Conservation (phyloP, 2,888 invertebrate genomes). For the Apomyelois bistriatella region DNA sequence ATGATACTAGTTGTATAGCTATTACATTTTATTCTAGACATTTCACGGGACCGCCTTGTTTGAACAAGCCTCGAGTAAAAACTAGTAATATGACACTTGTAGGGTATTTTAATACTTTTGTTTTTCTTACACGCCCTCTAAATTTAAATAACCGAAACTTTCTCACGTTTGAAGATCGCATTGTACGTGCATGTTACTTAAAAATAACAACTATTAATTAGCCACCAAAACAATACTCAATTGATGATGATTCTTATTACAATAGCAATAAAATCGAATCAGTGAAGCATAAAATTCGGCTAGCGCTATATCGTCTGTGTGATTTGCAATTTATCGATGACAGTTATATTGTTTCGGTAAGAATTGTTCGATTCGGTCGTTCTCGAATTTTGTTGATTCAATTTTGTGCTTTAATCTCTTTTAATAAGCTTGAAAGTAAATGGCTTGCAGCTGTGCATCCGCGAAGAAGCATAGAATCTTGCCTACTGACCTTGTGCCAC, state of each 20-base stretch:
- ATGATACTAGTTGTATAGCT: too few relatives aligned
- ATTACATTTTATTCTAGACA: too few relatives aligned
- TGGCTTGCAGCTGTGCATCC: conserved; percentile 18
- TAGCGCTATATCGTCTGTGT: neutral
- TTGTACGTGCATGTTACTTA: conserved; percentile 16
- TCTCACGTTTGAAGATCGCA: conserved; percentile 33
- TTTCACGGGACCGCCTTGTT: too few relatives aligned
- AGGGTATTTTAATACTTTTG: too few relatives aligned
- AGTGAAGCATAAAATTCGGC: neutral
- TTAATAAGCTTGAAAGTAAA: conserved; percentile 24
- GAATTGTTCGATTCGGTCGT: conserved; percentile 31
- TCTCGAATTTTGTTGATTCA: conserved; percentile 26
- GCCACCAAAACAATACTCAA: neutral
- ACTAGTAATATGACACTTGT: too few relatives aligned
- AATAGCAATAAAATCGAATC: neutral
- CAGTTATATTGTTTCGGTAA: conserved; percentile 35
- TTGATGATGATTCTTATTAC: neutral
- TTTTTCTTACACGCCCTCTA: too few relatives aligned
- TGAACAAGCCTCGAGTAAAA: too few relatives aligned
- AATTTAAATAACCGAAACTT: too few relatives aligned
- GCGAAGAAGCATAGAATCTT: conserved; percentile 24
- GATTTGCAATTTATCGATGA: conserved; percentile 26
- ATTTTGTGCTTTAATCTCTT: conserved; percentile 26
- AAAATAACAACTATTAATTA: neutral
- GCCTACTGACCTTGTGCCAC: conserved; percentile 45